Conservation (phyloP, 2,797 vertebrate genomes). For the Salmo trutta region DNA sequence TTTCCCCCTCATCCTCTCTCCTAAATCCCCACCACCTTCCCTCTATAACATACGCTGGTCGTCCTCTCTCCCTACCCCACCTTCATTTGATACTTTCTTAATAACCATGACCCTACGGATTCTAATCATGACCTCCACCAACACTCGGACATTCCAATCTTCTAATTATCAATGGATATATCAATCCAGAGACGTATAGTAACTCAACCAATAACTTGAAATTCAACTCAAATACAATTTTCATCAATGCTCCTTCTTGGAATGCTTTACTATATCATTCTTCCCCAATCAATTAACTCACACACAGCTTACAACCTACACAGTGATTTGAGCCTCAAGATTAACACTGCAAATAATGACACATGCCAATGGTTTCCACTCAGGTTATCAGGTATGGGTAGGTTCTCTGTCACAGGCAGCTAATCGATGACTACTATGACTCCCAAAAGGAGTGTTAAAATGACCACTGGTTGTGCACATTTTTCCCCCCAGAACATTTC, state of each 20-base stretch:
- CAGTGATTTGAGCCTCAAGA: too few relatives aligned
- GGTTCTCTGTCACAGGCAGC: too few relatives aligned
- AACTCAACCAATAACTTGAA: constrained; percentile 14
- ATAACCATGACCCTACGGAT: constrained; percentile 35
- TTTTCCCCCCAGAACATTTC: not conserved
- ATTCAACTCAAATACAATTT: constrained; percentile 9
- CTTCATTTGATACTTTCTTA: constrained; percentile 11
- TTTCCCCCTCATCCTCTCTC: not conserved
- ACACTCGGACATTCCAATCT: constrained; percentile 27
- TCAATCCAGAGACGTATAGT: constrained; percentile 12
- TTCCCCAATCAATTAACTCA: too few relatives aligned
- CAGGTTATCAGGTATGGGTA: too few relatives aligned
- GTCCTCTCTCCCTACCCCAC: not conserved
- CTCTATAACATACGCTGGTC: not conserved
- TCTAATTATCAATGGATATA: constrained; percentile 24
- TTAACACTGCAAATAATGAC: too few relatives aligned
- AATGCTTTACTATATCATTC: too few relatives aligned
- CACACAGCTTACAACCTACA: too few relatives aligned
- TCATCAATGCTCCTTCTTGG: not conserved
- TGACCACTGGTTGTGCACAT: not conserved
- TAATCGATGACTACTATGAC: too few relatives aligned
- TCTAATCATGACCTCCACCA: constrained; percentile 19
- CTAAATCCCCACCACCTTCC: not conserved
- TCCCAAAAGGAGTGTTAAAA: too few relatives aligned
- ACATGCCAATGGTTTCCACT: too few relatives aligned